These are phyloP conservation scores for Dasyornis broadbenti DNA, from an alignment of 2,113 vertebrate species.

Conservation along the genomic window DNA sequence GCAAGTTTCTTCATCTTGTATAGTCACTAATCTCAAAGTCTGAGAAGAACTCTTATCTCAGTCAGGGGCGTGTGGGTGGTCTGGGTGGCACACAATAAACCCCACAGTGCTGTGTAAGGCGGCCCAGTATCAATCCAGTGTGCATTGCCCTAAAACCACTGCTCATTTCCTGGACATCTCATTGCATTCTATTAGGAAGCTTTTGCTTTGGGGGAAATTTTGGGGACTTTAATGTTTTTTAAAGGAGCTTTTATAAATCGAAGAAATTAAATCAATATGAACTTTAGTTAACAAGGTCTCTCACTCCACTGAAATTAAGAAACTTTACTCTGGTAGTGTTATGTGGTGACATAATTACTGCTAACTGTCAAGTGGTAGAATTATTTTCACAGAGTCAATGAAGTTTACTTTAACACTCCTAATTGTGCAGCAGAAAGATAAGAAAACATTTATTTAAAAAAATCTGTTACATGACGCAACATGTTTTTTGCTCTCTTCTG, in stretches of 20 bases:
- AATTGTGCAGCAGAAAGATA: constrained; percentile 39
- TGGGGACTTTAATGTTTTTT: neutral
- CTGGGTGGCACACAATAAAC: neutral
- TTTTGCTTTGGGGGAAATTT: neutral
- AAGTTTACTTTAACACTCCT: constrained; percentile 23
- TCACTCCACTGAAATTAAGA: constrained; percentile 27
- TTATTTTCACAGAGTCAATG: constrained; percentile 33
- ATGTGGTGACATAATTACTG: constrained; percentile 63
- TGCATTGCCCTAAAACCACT: neutral
- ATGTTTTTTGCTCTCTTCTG: constrained; percentile 44
- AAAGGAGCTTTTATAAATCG: constrained; percentile 50
- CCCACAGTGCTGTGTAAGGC: neutral
- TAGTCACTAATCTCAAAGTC: neutral
- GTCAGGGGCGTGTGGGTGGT: neutral
- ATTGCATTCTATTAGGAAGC: neutral
- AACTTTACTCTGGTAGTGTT: constrained; percentile 54
- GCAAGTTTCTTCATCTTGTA: neutral
- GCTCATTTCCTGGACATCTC: neutral
- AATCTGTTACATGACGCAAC: constrained; percentile 2
- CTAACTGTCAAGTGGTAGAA: constrained; percentile 36
- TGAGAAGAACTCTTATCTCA: neutral
- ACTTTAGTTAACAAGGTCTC: constrained; percentile 4
- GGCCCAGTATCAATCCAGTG: neutral
- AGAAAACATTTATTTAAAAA: constrained; percentile 47
- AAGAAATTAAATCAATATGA: constrained; percentile 35